phyloP scores from a whole-genome alignment of 2,113 vertebrate species.

The Rhodinocichla rosea region DNA sequence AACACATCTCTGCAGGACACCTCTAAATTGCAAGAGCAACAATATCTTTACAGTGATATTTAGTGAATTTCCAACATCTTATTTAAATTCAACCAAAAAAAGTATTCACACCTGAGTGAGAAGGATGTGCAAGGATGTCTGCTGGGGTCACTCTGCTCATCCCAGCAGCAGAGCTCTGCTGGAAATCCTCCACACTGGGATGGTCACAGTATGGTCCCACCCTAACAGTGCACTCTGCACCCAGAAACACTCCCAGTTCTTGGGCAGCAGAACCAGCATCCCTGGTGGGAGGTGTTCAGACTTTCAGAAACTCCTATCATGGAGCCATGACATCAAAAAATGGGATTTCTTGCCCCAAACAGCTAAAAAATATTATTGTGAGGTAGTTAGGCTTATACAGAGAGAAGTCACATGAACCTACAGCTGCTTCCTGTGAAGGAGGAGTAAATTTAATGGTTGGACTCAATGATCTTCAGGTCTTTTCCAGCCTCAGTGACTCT shows the following conservation, averaged over 20 bases:
- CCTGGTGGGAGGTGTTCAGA: rapidly evolving
- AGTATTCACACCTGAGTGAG: not conserved
- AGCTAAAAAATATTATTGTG: not conserved
- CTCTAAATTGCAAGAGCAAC: not conserved
- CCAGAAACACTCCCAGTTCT: not conserved
- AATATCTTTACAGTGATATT: not conserved
- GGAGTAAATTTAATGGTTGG: not conserved
- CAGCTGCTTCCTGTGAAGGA: not conserved
- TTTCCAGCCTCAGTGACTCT: not conserved
- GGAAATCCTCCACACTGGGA: not conserved
- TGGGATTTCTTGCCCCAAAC: not conserved
- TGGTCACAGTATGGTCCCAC: rapidly evolving
- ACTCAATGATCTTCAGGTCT: not conserved
- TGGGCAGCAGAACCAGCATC: not conserved
- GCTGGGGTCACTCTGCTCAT: not conserved
- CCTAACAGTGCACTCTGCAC: not conserved
- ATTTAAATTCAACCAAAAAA: not conserved
- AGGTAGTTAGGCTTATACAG: not conserved
- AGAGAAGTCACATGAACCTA: not conserved
- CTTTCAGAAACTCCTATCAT: not conserved
- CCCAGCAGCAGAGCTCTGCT: not conserved
- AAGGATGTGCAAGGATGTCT: not conserved
- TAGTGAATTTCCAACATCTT: not conserved
- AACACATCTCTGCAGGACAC: not conserved
- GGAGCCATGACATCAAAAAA: not conserved